A percentile compares a stretch with the other conserved stretches of the same genome.
phyloP scores from a whole-genome alignment of 1,140 invertebrate species.

The Drosophila elegans region DNA sequence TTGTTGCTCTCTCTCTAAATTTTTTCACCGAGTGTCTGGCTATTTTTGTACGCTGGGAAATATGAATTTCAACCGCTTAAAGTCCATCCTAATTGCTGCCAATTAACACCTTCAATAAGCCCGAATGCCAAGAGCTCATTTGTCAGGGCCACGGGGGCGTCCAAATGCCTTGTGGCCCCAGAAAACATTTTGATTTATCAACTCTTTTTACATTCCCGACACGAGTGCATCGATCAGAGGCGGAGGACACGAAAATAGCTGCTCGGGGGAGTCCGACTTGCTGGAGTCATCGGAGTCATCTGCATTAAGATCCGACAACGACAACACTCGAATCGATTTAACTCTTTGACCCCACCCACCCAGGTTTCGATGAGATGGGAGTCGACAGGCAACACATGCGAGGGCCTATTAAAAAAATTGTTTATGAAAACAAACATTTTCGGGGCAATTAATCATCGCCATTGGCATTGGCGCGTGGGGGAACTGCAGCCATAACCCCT shows the following conservation, averaged over 20 bases:
- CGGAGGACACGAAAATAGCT: slow-evolving; percentile 50
- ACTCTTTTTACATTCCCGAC: slow-evolving; percentile 80
- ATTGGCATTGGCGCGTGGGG: slow-evolving; percentile 58
- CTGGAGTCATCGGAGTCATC: slow-evolving; percentile 64
- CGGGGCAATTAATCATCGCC: slow-evolving; percentile 75
- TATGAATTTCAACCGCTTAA: slow-evolving; percentile 53
- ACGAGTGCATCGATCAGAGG: slow-evolving; percentile 67
- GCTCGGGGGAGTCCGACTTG: not conserved
- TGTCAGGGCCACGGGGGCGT: slow-evolving; percentile 54
- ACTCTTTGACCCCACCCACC: slow-evolving; percentile 77
- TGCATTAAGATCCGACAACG: slow-evolving; percentile 67
- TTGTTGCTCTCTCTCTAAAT: slow-evolving; percentile 7
- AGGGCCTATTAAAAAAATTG: slow-evolving; percentile 79
- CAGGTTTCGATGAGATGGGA: slow-evolving; percentile 1
- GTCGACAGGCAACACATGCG: slow-evolving; percentile 53
- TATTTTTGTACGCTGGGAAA: slow-evolving; percentile 34
- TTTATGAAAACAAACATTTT: slow-evolving; percentile 83
- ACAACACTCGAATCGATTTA: slow-evolving; percentile 76
- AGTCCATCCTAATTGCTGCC: slow-evolving; percentile 48
- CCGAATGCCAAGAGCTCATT: slow-evolving; percentile 38
- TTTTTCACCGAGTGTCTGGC: slow-evolving; percentile 11
- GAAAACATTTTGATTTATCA: slow-evolving; percentile 80
- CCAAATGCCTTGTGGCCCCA: slow-evolving; percentile 27
- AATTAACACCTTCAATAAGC: slow-evolving; percentile 71
- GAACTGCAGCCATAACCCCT: slow-evolving; percentile 42